Base-by-base conservation (phyloP, 2,113 vertebrate genomes). In the Ia io region DNA sequence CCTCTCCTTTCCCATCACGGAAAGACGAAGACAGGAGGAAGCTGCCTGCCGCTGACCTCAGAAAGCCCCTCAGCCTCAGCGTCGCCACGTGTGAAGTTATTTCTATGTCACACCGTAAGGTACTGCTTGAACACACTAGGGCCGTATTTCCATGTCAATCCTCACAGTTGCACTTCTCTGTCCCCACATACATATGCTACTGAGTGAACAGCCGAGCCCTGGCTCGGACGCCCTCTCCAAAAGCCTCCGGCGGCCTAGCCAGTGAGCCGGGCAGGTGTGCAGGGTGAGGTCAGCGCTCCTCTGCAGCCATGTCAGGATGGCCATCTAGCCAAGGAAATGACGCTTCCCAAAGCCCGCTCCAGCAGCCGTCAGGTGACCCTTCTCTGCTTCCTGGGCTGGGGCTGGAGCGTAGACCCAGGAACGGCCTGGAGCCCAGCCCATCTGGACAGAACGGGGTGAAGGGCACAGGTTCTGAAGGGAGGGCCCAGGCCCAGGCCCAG, bases 121-220 rank as follows among this genome's bases (percentile, higher is more conserved):
- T 3, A 30, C 65, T 65, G 32, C 61, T 59, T 47, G 32, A 69
- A 28, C 59, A 90, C 25, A 40, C 0, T 9, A 17, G 47, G 5
- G 44, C 76, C 8, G 13, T 20, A 17, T 9, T 76, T 70, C 59
- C 71, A 18, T 3, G 5, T 7, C 44, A 4, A 9, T 25, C 35
- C 44, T 42, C 37, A 22, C 23, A 18, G 11, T 28, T 1, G 9
- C 13, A 18, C 49, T 25, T 17, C 47, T 30, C 74, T 53, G 12
- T 37, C 40, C n/a, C 18, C 3, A 8, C 1, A 11, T 1, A 23
- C 1, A 3, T 6, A 17, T 0, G 35, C 67, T 23, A 0, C 30
- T 1, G 23, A 49, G 84, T 32, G 84, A 14, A 3, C 1, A 5
- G 37, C 37, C 6, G 1, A 47, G 18, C 18, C 42, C 22, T 0